These are phyloP conservation scores for Lasioglossum pauxillum DNA, from an alignment of 2,888 invertebrate genomes.

Conservation along the genomic window DNA sequence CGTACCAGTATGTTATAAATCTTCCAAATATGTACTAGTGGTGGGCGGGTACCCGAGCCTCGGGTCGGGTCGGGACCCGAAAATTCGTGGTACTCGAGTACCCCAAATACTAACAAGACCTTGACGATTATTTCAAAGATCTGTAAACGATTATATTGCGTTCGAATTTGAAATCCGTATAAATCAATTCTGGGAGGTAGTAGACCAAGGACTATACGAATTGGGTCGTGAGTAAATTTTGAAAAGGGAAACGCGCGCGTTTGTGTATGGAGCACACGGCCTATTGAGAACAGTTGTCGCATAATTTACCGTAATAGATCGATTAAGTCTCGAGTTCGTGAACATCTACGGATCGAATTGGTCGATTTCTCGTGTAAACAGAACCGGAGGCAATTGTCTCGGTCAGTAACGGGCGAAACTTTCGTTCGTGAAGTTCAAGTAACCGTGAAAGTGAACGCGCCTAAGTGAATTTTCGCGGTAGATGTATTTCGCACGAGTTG, in stretches of 20 bases:
- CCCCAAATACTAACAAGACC: not conserved
- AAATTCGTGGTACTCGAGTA: no score
- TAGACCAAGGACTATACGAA: not conserved
- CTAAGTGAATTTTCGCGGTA: not conserved
- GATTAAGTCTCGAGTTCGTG: conserved; percentile 19
- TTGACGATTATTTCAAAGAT: not conserved
- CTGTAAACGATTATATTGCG: not conserved
- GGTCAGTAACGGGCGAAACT: conserved; percentile 12
- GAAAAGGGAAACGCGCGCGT: not conserved
- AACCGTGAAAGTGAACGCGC: not conserved
- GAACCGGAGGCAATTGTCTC: conserved; percentile 16
- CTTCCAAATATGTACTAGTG: not conserved
- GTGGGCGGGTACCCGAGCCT: no score
- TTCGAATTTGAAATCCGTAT: not conserved
- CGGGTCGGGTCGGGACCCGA: no score
- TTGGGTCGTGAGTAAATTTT: not conserved
- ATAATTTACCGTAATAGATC: conserved; percentile 8
- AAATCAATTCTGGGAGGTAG: not conserved
- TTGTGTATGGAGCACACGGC: not conserved
- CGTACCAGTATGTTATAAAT: not conserved
- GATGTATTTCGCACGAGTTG: not conserved
- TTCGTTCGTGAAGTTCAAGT: conserved; percentile 23
- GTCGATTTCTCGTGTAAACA: conserved; percentile 38
- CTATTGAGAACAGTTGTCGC: conserved; percentile 9
- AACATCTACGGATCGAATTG: conserved; percentile 24